Evolutionary conservation across 2,113 vertebrate genomes (phyloP).

Genomic region (Sturnira hondurensis): DNA sequence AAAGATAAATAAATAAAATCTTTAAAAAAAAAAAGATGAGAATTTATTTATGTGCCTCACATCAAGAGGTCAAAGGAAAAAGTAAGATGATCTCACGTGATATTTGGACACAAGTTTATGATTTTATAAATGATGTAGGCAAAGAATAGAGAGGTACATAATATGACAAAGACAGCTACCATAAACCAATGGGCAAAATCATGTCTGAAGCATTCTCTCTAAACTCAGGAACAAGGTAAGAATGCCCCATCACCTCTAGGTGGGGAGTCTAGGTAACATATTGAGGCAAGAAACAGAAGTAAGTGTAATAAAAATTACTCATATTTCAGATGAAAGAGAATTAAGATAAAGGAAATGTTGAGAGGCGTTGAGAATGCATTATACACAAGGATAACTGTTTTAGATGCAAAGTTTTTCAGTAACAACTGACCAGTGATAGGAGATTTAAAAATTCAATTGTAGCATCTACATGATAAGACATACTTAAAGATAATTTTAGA

Average conservation of each 20-base stretch:
- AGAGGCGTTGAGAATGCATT: neutral
- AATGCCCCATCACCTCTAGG: neutral
- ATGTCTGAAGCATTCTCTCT: neutral
- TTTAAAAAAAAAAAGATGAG: too few relatives aligned
- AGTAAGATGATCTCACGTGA: neutral
- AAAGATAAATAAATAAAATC: too few relatives aligned
- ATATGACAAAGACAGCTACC: neutral
- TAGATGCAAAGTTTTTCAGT: neutral
- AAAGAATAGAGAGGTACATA: neutral
- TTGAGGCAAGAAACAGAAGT: neutral
- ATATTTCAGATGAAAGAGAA: neutral
- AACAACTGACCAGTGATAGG: neutral
- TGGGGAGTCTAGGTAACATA: neutral
- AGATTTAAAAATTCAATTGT: neutral
- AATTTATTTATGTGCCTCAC: neutral
- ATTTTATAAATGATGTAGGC: neutral
- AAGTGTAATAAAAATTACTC: neutral
- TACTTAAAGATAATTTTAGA: neutral
- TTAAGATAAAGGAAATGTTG: neutral
- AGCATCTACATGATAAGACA: neutral
- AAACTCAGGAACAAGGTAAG: neutral
- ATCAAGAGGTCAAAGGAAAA: neutral
- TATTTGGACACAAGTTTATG: neutral
- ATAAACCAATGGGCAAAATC: neutral
- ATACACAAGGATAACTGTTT: neutral